Base-by-base conservation (phyloP, 2,113 vertebrate species). In the Brachyistius frenatus region DNA sequence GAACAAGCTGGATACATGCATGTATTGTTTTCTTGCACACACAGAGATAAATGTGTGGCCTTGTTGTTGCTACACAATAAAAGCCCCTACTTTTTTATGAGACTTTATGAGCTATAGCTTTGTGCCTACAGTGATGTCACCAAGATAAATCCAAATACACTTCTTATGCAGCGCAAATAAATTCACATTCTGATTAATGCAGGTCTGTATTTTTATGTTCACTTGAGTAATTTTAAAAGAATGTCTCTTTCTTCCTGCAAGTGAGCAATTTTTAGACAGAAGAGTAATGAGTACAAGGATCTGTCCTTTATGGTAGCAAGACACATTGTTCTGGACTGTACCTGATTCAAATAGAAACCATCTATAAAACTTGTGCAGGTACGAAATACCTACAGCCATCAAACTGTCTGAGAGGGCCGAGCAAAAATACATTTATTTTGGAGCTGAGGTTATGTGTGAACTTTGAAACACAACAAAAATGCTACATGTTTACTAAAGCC, bases 271-370 rank as follows among this genome's bases (percentile, higher is more conserved):
- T 74, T 69, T 78, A 60, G 32, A 67, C 39, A 52, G 37, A 5
- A 73, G 63, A 73, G 41, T 62, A 64, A 62, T 58, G 36, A 72
- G 11, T 13, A 44, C 32, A 70, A 65, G 61, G n/a, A 79, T 65
- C 14, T 69, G 64, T 69, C 46, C 44, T 65, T 73, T 54, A 65
- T 7, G 31, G 35, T 31, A 50, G 61, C 15, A 6, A 68, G 63
- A 57, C 31, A 64, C 44, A 70, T 35, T 56, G 52, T 56, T 66
- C 66, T 71, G n/a, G 39, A 62, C 30, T 66, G 60, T 7, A 37
- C 60, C n/a, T 46, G 65, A 61, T 74, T 44, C 47, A 75, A 71
- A 63, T 23, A 46, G 30, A 55, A 75, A 30, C 46, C 71, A 54
- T 72, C 41, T 64, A 56, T 56, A 52, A 57, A 62, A 70, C 23